These are phyloP conservation scores for Diprion similis DNA, from an alignment of 1,140 invertebrate genomes.

Conservation along the genomic window DNA sequence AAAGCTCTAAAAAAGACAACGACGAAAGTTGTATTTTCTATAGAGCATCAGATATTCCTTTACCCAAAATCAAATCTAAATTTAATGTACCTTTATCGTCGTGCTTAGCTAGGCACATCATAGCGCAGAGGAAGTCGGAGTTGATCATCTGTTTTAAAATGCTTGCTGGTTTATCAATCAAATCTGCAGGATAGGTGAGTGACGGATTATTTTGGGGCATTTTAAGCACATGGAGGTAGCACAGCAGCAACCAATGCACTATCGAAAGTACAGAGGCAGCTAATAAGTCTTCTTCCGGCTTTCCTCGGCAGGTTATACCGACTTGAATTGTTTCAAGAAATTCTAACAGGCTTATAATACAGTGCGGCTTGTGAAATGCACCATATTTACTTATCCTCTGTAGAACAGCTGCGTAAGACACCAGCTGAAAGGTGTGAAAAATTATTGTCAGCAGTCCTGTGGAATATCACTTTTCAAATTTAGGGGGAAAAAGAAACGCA, in stretches of 20 bases:
- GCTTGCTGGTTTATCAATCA: constrained; percentile 74
- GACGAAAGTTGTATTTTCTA: constrained; percentile 15
- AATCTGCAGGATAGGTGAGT: constrained; percentile 62
- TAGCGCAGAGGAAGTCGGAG: constrained; percentile 79
- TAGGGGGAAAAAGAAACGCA: neutral
- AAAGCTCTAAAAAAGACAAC: constrained; percentile 61
- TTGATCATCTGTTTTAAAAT: constrained; percentile 75
- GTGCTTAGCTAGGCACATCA: constrained; percentile 83
- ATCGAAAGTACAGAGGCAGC: constrained; percentile 78
- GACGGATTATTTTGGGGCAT: constrained; percentile 59
- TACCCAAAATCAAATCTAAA: constrained; percentile 21
- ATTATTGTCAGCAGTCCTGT: neutral
- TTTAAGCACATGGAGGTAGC: constrained; percentile 70
- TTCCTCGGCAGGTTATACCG: constrained; percentile 73
- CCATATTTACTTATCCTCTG: constrained; percentile 90
- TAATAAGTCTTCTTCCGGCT: constrained; percentile 81
- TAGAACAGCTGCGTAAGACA: constrained; percentile 89
- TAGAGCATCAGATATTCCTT: constrained; percentile 17
- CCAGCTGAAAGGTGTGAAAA: constrained; percentile 64
- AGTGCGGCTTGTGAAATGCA: constrained; percentile 87
- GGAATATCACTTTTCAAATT: constrained; percentile 17
- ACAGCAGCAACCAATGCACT: constrained; percentile 83
- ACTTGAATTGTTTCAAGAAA: constrained; percentile 83
- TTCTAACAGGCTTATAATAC: constrained; percentile 84
- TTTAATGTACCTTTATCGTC: constrained; percentile 65